Evolutionary conservation across 2,113 vertebrate species (phyloP).

Genomic region (Indri indri): DNA sequence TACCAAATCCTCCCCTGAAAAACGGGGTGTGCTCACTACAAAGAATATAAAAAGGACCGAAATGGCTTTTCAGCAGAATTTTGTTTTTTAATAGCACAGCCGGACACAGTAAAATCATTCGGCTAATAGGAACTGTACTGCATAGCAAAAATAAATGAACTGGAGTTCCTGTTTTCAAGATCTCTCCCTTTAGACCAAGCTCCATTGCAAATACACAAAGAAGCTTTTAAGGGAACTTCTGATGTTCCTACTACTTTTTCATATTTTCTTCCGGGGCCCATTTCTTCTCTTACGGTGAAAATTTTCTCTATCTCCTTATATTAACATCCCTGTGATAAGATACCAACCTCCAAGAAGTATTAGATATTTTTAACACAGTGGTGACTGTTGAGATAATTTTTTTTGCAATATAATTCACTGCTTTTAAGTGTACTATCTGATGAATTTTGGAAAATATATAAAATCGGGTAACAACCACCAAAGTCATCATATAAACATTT

Average conservation of each 20-base stretch:
- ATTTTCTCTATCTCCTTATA: not conserved
- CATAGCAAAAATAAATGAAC: constrained; percentile 54
- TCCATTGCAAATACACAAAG: constrained; percentile 28
- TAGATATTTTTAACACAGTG: not conserved
- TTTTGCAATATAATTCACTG: not conserved
- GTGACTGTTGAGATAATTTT: not conserved
- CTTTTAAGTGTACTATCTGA: not conserved
- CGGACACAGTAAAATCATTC: constrained; percentile 27
- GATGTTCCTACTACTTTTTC: not conserved
- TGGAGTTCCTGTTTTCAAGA: constrained; percentile 47
- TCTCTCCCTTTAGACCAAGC: not conserved
- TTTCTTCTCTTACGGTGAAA: not conserved
- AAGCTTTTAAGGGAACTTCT: not conserved
- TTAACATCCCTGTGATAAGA: not conserved
- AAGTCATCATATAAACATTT: not conserved
- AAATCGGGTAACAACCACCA: not conserved
- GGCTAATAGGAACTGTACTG: not conserved
- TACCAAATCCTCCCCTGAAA: not conserved
- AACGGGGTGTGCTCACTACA: not conserved
- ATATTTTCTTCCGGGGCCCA: not conserved
- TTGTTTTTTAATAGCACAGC: constrained; percentile 23
- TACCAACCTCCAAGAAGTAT: not conserved
- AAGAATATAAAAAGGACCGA: not conserved
- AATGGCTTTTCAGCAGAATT: constrained; percentile 36
- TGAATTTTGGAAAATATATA: not conserved